Percentiles rank a stretch among this genome's conserved stretches.
Evolutionary conservation across 2,797 vertebrate species (phyloP).

Genomic region (Centroberyx gerrardi): DNA sequence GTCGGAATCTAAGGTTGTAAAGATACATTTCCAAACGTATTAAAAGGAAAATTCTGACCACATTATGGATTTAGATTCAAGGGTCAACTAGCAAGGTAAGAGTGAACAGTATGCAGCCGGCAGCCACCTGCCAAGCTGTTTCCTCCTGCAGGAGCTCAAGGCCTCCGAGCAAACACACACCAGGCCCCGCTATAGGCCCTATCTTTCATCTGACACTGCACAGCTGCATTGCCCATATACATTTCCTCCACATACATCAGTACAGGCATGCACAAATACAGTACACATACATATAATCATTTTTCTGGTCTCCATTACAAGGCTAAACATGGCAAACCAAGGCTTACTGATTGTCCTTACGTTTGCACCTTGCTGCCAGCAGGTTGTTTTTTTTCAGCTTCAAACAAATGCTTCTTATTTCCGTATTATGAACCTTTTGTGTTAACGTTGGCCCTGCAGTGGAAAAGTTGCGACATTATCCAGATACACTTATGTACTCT

Average conservation of each 20-base stretch:
- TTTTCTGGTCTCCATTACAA: background rate
- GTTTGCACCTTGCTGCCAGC: too few relatives aligned
- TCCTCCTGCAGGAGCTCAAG: constrained; percentile 52
- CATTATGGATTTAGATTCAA: background rate
- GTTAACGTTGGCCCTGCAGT: too few relatives aligned
- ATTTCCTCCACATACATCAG: constrained; percentile 7
- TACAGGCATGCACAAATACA: background rate
- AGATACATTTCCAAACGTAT: too few relatives aligned
- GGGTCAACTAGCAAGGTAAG: constrained; percentile 8
- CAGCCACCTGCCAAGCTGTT: constrained; percentile 58
- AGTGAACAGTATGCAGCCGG: constrained; percentile 18
- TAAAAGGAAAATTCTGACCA: too few relatives aligned
- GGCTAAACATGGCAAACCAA: background rate
- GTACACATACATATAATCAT: background rate
- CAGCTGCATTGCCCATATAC: constrained; percentile 2
- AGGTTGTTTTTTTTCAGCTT: too few relatives aligned
- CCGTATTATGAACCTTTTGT: too few relatives aligned
- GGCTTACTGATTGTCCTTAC: background rate
- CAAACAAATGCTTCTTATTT: too few relatives aligned
- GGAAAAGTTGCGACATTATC: too few relatives aligned
- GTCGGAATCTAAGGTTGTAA: too few relatives aligned
- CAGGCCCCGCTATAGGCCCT: constrained; percentile 31
- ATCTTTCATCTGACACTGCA: constrained; percentile 18
- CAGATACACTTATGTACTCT: background rate
- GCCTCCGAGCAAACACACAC: constrained; percentile 42